Conservation (phyloP, 2,797 vertebrate genomes). For the Eulemur albifrons region DNA sequence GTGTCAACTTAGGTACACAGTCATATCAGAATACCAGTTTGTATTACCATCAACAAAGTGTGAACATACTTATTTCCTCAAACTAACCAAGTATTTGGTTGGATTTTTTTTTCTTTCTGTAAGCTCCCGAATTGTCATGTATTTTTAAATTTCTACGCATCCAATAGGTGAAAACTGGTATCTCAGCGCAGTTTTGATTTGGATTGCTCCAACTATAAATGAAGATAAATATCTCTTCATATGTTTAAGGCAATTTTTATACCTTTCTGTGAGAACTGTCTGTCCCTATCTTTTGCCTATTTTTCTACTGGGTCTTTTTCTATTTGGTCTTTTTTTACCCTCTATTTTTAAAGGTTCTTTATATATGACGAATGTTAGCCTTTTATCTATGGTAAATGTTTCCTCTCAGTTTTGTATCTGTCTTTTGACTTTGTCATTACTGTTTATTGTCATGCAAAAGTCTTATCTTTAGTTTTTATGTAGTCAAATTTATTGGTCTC, state of each 20-base stretch:
- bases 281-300: background rate
- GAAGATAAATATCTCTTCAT: background rate
- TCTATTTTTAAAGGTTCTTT: background rate
- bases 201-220: background rate
- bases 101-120: background rate
- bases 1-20: background rate
- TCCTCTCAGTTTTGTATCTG: background rate
- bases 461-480: slow-evolving; percentile 18
- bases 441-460: background rate
- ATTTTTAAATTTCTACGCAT: background rate
- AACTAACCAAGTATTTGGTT: background rate
- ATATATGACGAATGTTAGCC: background rate
- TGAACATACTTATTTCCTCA: background rate
- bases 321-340: background rate
- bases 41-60: background rate
- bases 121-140: background rate
- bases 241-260: background rate
- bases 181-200: background rate
- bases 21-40: background rate
- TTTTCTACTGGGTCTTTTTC: background rate
- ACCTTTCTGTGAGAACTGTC: background rate
- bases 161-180: slow-evolving; percentile 7
- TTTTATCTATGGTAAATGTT: background rate
- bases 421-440: background rate
- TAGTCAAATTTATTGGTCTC: background rate